phyloP scores from a whole-genome alignment of 2,113 vertebrate genomes.

The Oreochromis tanganicae region DNA sequence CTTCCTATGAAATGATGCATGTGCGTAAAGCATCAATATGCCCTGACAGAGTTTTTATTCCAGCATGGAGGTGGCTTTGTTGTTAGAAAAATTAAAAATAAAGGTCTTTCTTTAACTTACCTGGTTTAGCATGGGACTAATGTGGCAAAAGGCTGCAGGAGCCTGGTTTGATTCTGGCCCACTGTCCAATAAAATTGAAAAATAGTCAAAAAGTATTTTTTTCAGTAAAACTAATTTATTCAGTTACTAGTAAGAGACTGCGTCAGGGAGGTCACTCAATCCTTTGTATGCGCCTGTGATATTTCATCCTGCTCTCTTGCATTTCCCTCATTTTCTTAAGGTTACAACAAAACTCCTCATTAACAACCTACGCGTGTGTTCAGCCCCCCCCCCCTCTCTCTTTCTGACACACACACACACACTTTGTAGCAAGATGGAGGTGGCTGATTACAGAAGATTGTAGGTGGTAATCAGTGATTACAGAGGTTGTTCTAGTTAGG shows the following conservation, averaged over 20 bases:
- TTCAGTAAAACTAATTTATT: not conserved
- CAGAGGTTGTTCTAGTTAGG: conserved; percentile 30
- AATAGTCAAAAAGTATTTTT: not conserved
- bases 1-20: not conserved
- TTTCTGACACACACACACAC: not conserved
- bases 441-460: conserved; percentile 43
- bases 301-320: not conserved
- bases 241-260: not conserved
- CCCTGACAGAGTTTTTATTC: not conserved
- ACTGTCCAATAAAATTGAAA: not conserved
- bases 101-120: not conserved
- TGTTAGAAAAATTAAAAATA: not conserved
- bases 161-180: not conserved
- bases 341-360: not conserved
- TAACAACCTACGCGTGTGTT: not conserved
- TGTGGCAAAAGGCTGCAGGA: not conserved
- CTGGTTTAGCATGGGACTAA: rapidly evolving
- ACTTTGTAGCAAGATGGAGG: conserved; percentile 5
- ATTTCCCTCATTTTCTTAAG: not conserved
- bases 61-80: not conserved
- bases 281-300: not conserved
- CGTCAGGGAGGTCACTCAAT: not conserved
- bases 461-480: conserved; percentile 55
- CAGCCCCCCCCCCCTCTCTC: too few relatives aligned
- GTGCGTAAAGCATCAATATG: not conserved